Conservation (phyloP, 2,113 vertebrate species). For the Macheiramphus alcinus region DNA sequence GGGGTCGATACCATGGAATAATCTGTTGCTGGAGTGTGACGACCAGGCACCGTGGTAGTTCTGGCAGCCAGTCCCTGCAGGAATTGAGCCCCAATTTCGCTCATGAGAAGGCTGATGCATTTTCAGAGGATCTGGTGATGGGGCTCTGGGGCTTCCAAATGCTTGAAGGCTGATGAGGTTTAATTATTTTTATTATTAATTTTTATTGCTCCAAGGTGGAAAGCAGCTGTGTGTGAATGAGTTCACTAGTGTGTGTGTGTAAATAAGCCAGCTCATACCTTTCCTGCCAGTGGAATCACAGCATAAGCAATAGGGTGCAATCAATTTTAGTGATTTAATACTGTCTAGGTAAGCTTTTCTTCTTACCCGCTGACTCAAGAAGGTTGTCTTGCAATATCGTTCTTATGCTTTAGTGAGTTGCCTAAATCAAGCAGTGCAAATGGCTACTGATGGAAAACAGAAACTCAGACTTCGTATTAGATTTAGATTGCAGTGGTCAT, state of each 20-base stretch:
- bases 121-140: background rate
- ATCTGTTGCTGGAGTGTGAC: constrained; percentile 25
- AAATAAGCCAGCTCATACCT: background rate
- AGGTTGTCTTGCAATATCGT: background rate
- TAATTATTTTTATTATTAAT: constrained; percentile 59
- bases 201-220: background rate
- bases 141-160: background rate
- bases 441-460: background rate
- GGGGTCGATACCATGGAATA: background rate
- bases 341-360: constrained; percentile 19
- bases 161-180: background rate
- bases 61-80: background rate
- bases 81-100: background rate
- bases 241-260: background rate
- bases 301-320: background rate
- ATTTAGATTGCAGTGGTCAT: background rate
- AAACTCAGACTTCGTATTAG: background rate
- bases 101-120: background rate
- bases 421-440: background rate
- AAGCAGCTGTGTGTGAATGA: background rate
- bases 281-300: background rate
- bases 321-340: constrained; percentile 26
- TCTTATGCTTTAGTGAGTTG: background rate
- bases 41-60: background rate
- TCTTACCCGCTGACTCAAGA: background rate